Evolutionary conservation across 2,113 vertebrate genomes (phyloP), one percentile per base, ranked within the genome.

Genomic region (Panthera uncia): DNA sequence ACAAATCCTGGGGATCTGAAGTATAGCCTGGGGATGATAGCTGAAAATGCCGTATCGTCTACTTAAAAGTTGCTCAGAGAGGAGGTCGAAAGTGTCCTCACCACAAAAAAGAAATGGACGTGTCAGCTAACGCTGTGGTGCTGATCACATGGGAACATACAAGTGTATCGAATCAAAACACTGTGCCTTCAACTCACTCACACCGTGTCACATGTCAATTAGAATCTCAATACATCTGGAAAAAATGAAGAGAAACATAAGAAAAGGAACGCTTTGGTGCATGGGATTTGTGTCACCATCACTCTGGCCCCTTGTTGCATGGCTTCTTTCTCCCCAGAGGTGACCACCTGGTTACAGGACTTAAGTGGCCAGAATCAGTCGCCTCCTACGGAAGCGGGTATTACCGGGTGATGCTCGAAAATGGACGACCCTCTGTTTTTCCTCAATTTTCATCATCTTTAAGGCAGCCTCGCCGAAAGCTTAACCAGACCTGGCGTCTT

Each of bases 281-380:
- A 0, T 0, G 41, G 3, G 10, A 13, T 1, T 9, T 6, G 36
- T 5, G 25, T 7, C 5, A 1, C 11, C 3, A 27, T 21, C 45
- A 6, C 9, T 50, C 81, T 36, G 65, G n/a, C 25, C 10, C 4
- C n/a, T 13, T 0, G 1, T 5, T 5, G 0, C 63, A 57, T 2
- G 5, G 0, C 18, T 25, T 15, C 18, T 7, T 29, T 61, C 48
- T 52, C n/a, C 0, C 1, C 4, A 33, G 85, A 16, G 29, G 29
- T 4, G 1, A 25, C 71, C 3, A 36, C 41, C 57, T 23, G 57
- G 57, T 48, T 18, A 0, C 0, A 0, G 52, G 38, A 23, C 4
- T 16, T 74, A n/a, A 31, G 31, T 0, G 41, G 68, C 38, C 8
- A 2, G 33, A 33, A 50, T 1, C 0, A 33, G 41, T 1, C 0